Evolutionary conservation across 2,888 invertebrate species (phyloP).

Genomic region (Rhingia campestris): DNA sequence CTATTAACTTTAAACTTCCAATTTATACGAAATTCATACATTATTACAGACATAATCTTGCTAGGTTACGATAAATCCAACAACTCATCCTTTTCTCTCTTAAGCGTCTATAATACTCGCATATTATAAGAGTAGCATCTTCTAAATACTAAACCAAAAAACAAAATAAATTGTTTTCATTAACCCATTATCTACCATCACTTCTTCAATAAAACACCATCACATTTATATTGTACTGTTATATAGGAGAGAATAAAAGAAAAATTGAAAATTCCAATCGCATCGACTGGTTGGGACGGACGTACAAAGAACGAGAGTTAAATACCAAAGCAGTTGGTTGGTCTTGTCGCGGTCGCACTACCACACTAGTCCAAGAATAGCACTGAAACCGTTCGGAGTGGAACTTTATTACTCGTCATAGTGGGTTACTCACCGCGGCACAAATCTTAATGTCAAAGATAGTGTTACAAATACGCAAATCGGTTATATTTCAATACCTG

Average conservation of each 20-base stretch:
- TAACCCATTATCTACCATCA: too few relatives aligned
- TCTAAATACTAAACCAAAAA: background rate
- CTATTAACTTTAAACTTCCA: background rate
- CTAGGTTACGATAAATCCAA: background rate
- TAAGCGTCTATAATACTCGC: background rate
- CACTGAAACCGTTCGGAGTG: slow-evolving; percentile 42
- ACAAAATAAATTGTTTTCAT: slow-evolving; percentile 9
- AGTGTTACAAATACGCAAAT: slow-evolving; percentile 10
- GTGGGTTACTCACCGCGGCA: slow-evolving; percentile 36
- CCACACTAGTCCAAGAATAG: slow-evolving; percentile 43
- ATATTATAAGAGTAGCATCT: slow-evolving; percentile 19
- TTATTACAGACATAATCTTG: background rate
- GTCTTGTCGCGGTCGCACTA: background rate
- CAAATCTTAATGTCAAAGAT: slow-evolving; percentile 13
- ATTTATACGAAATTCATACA: background rate
- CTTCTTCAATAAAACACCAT: background rate
- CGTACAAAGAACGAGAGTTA: slow-evolving; percentile 42
- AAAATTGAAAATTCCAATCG: slow-evolving; percentile 38
- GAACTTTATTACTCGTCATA: slow-evolving; percentile 16
- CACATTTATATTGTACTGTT: slow-evolving; percentile 36
- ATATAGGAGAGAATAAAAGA: slow-evolving; percentile 20
- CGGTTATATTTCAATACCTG: background rate
- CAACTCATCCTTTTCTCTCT: slow-evolving; percentile 6
- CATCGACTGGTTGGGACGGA: slow-evolving; percentile 13
- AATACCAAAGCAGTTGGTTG: slow-evolving; percentile 51